Base-by-base conservation (phyloP, 2,797 vertebrate genomes). In the Oreonectes daqikongensis region DNA sequence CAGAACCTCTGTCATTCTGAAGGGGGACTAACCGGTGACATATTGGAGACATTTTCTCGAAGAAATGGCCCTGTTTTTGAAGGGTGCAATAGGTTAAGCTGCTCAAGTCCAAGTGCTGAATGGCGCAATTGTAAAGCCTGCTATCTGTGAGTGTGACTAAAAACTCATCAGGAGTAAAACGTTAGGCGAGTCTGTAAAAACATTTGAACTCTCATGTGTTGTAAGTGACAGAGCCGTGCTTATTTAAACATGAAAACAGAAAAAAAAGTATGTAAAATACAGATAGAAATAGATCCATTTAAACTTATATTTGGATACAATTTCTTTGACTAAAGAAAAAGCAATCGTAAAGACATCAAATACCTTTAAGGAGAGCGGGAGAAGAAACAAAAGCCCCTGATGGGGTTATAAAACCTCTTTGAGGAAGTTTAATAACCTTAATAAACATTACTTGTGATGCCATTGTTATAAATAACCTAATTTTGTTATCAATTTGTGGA, bases 31-130 rank as follows among this genome's bases (percentile, higher is more conserved):
- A 78, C 38, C 68, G 30, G 26, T 77, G 81, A 94, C 92, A 92
- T 92, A 92, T 88, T 87, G 86, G 90, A 87, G 89, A 92, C 87
- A 89, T 92, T 93, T 93, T 92, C 85, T 24, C 85, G 85, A 81
- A 82, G 88, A 90, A 93, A 94, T 91, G 84, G 84, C 85, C 84
- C 84, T 69, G 91, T 93, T 92, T 93, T 90, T 81, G 81, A 86
- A 81, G 83, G 90, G 90, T 89, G 91, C 92, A 92, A 94, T 87
- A 92, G 94, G 93, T 93, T 91, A 93, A 93, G 86, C 88, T 85
- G 87, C 82, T 88, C 92, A 86, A 89, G 86, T 8, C 38, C 83
- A 88, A 82, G 68, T 82, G 87, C 85, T 83, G 87, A 84, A 55
- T 66, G 75, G 77, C 9, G 50, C 84, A 82, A 88, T 80, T 86